Percentiles rank a stretch among this genome's conserved stretches.
Conservation (phyloP, 53 echinoderm and acorn worm genomes). For the Mesocentrotus franciscanus region DNA sequence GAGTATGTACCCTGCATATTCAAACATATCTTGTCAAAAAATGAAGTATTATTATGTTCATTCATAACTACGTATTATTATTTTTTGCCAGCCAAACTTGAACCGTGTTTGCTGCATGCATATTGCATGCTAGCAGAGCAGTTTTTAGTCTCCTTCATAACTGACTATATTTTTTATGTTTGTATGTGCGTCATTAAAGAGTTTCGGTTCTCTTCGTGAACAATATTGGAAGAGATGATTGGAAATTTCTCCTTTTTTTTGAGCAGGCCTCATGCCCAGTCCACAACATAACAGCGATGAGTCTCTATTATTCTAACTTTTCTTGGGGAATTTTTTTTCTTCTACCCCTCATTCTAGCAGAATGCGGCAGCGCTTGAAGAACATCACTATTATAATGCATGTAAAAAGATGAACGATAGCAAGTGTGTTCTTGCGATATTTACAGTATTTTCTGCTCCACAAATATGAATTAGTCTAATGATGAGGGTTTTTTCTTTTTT, state of each 20-base stretch:
- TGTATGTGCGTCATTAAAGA: constrained; percentile 33
- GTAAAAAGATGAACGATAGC: not conserved
- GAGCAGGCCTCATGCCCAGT: constrained; percentile 69
- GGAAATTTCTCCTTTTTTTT: constrained; percentile 64
- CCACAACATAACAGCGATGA: constrained; percentile 1
- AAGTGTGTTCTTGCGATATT: not conserved
- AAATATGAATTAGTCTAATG: not conserved
- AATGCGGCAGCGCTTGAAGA: not conserved
- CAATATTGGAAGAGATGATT: constrained; percentile 21
- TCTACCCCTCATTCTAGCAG: not conserved
- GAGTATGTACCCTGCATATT: constrained; percentile 19
- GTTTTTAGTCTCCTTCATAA: constrained; percentile 12
- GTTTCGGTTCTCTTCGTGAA: not conserved
- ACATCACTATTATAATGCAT: not conserved
- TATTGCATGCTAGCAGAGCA: not conserved
- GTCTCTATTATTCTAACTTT: not conserved
- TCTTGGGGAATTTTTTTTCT: not conserved
- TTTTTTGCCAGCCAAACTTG: not conserved
- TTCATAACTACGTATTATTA: constrained; percentile 8
- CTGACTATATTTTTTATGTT: constrained; percentile 43
- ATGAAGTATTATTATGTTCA: constrained; percentile 8
- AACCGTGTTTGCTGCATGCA: constrained; percentile 13
- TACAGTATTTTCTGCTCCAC: not conserved
- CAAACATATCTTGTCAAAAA: not conserved
- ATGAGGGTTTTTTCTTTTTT: not conserved